These are phyloP conservation scores for Hoplodrina ambigua DNA, from an alignment of 2,888 invertebrate species.

Conservation along the genomic window DNA sequence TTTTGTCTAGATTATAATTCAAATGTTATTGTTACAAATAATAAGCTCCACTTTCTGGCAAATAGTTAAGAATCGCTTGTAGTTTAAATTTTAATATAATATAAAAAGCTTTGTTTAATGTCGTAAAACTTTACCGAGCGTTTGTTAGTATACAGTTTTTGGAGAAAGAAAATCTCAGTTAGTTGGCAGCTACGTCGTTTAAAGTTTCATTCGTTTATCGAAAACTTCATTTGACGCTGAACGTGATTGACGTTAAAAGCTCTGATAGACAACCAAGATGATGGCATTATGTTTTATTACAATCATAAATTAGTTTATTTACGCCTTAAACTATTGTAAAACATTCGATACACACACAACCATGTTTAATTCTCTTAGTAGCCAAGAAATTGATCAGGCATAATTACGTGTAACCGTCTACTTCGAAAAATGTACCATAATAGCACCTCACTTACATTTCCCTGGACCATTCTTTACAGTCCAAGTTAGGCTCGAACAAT, in stretches of 20 bases:
- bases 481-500: too few relatives aligned
- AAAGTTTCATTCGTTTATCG: neutral
- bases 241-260: neutral
- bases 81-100: conserved; percentile 7
- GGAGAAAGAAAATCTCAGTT: too few relatives aligned
- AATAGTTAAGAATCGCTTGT: neutral
- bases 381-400: neutral
- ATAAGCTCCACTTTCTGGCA: neutral
- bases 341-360: neutral
- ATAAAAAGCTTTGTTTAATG: neutral
- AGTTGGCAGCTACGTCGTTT: too few relatives aligned
- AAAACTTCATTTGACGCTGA: neutral
- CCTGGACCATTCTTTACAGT: too few relatives aligned
- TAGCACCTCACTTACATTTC: too few relatives aligned
- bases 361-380: neutral
- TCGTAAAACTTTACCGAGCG: conserved; percentile 32
- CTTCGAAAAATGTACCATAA: too few relatives aligned
- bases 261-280: neutral
- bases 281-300: neutral
- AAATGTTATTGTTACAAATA: conserved; percentile 1
- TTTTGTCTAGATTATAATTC: conserved; percentile 12
- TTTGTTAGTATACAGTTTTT: conserved; percentile 16
- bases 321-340: neutral
- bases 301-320: neutral
- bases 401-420: too few relatives aligned